Base-by-base conservation (phyloP, 2,113 vertebrate species). In the Peromyscus leucopus region DNA sequence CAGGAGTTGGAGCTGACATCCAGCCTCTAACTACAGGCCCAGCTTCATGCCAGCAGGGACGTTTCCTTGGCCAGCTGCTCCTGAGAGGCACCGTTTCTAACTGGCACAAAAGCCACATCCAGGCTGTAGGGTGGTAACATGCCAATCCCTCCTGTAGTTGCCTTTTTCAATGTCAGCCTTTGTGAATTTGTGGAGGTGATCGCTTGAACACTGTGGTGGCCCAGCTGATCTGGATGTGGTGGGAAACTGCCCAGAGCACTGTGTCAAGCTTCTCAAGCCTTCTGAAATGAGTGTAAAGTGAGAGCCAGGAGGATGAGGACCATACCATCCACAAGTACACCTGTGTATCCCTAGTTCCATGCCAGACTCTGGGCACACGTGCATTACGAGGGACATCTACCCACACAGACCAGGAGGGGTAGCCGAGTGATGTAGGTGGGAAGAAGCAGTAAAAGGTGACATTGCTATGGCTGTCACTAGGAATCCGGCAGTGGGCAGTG, bases 321-420 rank as follows among this genome's bases (percentile, higher is more conserved):
- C 1, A 5, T 16, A 9, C 22, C 39, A 22, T 15, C 33, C 5
- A 6, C 19, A 48, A 24, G n/a, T 0, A 4, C 36, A 1, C 63
- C 13, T 55, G 9, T 12, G 39, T 46, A 19, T 63, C n/a, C 36
- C 31, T 15, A 0, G 2, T 59, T 13, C 36, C 17, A 11, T 31
- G 8, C 65, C 26, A 31, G 83, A 24, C 74, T 15, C 24, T 2
- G 7, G 33, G 11, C 7, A 1, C 15, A 1, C 10, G 36, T 2
- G 21, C 31, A 61, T 0, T 31, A 0, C 13, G 48, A 90, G 16
- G 48, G 90, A n/a, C 0, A 0, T 10, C 19, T 10, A 3, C 61
- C 22, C 3, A 46, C 21, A 90, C 7, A 10, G 26, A 42, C 36
- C 59, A 79, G 90, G 31, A 39, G 15, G 36, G 9, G 0, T 1